A percentile compares a stretch with the other conserved stretches of the same genome.
Evolutionary conservation across 2,797 vertebrate genomes (phyloP).

Genomic region (Gallirallus australis): DNA sequence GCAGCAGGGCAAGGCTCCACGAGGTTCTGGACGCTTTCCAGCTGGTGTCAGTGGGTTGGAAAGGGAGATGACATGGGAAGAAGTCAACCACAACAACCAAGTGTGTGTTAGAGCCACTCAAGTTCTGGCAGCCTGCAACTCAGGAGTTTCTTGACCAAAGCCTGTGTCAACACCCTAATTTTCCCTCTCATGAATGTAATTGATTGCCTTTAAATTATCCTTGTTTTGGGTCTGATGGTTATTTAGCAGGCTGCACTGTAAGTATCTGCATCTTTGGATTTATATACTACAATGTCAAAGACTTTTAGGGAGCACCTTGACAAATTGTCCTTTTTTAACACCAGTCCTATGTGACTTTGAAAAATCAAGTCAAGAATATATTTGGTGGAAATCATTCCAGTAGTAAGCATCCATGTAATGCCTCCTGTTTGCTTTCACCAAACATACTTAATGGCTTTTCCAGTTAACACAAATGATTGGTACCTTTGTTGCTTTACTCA

Average conservation of each 20-base stretch:
- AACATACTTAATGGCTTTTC: background rate
- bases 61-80: background rate
- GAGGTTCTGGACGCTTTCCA: background rate
- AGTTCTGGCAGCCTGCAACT: background rate
- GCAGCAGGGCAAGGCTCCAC: background rate
- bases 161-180: background rate
- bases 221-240: background rate
- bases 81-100: background rate
- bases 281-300: background rate
- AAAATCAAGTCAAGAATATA: background rate
- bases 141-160: background rate
- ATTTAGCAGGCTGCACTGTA: background rate
- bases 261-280: background rate
- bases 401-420: background rate
- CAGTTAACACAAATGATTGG: background rate
- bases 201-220: background rate
- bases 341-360: background rate
- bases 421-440: background rate
- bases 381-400: background rate
- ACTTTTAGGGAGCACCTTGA: background rate
- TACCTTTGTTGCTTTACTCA: background rate
- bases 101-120: background rate
- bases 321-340: background rate
- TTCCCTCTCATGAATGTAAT: background rate
- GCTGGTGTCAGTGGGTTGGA: rapidly evolving